Evolutionary conservation across 2,888 invertebrate genomes (phyloP), one percentile per base, ranked within the genome.

Genomic region (Drosophila formosana): DNA sequence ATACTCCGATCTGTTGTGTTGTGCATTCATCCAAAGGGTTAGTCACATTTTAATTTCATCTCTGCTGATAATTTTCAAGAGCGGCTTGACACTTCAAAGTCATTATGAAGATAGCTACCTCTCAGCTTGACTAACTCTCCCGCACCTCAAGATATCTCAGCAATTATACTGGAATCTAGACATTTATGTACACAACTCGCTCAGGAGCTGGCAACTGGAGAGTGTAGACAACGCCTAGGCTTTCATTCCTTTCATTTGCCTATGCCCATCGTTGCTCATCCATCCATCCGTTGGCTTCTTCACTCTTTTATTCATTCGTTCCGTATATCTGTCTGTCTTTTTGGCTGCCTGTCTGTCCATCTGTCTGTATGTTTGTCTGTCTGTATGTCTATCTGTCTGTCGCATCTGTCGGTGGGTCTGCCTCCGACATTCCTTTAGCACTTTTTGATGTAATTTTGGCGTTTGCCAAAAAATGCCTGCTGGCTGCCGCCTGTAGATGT

Each of bases 361-460:
- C 58, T 39, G 30, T 30, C 58, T 50, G 4, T 53, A 18, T 18
- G 28, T 5, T 4, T 28, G 28, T 28, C 62, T n/a, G 25, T 28
- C 30, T 55, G 30, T 13, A 26, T 23, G 41, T 43, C 47, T 43
- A 13, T 47, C 65, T 52, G 39, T 41, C 56, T 55, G 34, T 62
- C 32, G 32, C 32, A 7, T 32, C 37, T n/a, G n/a, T 37, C 37
- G 4, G 37, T 37, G 37, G 8, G 52, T 26, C 61, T 60, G 57
- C 39, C 61, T 26, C 66, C 65, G 58, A 52, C 74, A 82, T 82
- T 82, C 84, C 76, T 69, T 63, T 75, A 75, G 68, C 75, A 76
- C 84, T 84, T 84, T 88, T 76, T 86, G 87, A 86, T 88, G 87
- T 86, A 88, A 88, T 88, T 86, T 88, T 75, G 84, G 84, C 87